These are phyloP conservation scores for Plemyria rubiginata DNA, from an alignment of 2,888 invertebrate genomes.

Conservation along the genomic window DNA sequence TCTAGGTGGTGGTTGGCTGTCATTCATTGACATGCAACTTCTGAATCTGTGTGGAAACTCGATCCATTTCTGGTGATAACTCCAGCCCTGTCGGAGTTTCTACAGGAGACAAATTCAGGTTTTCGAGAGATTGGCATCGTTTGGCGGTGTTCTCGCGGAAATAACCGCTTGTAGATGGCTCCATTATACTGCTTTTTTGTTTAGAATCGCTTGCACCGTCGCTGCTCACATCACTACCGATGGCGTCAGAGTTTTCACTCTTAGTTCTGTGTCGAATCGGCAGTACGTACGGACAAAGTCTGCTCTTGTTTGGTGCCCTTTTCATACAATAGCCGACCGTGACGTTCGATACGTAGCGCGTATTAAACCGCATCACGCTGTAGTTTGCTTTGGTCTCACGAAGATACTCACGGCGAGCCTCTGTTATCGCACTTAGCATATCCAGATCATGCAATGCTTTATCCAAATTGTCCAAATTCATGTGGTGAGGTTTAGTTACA, in stretches of 20 bases:
- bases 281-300: slow-evolving; percentile 85
- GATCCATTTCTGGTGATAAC: slow-evolving; percentile 84
- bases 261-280: slow-evolving; percentile 85
- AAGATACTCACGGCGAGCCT: slow-evolving; percentile 84
- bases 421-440: slow-evolving; percentile 85
- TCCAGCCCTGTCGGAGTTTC: slow-evolving; percentile 67
- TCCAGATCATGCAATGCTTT: slow-evolving; percentile 85
- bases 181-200: slow-evolving; percentile 64
- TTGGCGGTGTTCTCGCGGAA: slow-evolving; percentile 73
- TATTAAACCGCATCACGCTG: slow-evolving; percentile 83
- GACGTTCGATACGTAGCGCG: slow-evolving; percentile 86
- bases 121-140: slow-evolving; percentile 86
- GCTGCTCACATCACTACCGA: slow-evolving; percentile 61
- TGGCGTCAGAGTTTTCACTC: slow-evolving; percentile 86
- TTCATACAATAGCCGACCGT: slow-evolving; percentile 86
- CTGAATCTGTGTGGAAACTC: slow-evolving; percentile 86
- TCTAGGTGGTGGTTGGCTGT: slow-evolving; percentile 46
- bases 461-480: slow-evolving; percentile 84
- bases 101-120: slow-evolving; percentile 71
- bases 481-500: slow-evolving; percentile 76
- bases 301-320: slow-evolving; percentile 79
- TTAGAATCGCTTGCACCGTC: slow-evolving; percentile 62
- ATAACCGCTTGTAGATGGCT: slow-evolving; percentile 74
- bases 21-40: slow-evolving; percentile 86
- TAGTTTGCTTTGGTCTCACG: slow-evolving; percentile 79